A percentile compares a stretch with the other conserved stretches of the same genome.
phyloP scores from a whole-genome alignment of 1,140 invertebrate species.

The Drosophila melanica region DNA sequence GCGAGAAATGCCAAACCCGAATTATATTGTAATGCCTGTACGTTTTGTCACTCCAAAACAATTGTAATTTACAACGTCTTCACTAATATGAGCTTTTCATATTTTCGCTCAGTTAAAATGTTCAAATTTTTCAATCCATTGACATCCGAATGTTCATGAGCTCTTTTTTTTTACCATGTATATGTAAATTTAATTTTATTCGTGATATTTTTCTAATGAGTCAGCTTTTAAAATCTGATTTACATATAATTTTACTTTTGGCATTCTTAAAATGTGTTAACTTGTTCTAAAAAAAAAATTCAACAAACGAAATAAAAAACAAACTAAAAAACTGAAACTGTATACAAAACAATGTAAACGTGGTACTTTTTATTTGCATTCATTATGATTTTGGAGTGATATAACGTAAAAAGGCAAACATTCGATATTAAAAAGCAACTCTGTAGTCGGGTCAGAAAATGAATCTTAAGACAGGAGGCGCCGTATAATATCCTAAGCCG shows the following conservation, averaged over 20 bases:
- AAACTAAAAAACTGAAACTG: conserved; percentile 43
- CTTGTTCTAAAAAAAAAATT: conserved; percentile 38
- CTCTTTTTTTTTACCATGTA: conserved; percentile 6
- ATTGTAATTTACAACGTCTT: conserved; percentile 14
- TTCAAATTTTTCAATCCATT: conserved; percentile 4
- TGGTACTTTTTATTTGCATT: conserved; percentile 66
- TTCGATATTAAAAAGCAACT: not conserved
- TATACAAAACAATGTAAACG: conserved; percentile 48
- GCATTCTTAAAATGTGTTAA: conserved; percentile 49
- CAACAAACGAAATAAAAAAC: conserved; percentile 34
- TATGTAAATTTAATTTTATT: conserved; percentile 6
- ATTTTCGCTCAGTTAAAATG: not conserved
- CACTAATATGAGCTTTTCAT: conserved; percentile 1
- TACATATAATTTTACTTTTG: conserved; percentile 40
- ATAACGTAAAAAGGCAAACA: conserved; percentile 45
- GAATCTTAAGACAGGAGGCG: not conserved
- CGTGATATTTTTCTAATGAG: conserved; percentile 37
- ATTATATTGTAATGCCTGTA: conserved; percentile 54
- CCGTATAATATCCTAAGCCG: not conserved
- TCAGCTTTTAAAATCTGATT: conserved; percentile 39
- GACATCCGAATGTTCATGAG: conserved; percentile 20
- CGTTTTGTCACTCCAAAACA: conserved; percentile 69
- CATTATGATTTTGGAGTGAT: conserved; percentile 62
- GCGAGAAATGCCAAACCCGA: conserved; percentile 46
- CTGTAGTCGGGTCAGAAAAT: not conserved